phyloP scores from a whole-genome alignment of 2,888 invertebrate genomes.

The Parnassius mnemosyne region DNA sequence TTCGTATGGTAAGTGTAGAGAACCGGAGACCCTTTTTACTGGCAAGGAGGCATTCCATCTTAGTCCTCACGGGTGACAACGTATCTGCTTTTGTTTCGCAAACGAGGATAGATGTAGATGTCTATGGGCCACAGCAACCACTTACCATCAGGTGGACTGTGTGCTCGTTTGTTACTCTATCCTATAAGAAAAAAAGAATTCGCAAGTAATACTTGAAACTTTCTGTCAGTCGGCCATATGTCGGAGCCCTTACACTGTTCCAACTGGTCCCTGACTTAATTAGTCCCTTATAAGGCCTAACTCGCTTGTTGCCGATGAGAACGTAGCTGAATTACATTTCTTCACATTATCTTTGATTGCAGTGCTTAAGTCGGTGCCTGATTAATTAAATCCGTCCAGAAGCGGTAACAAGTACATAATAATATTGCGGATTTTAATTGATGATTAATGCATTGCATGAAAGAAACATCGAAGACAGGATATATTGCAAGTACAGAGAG shows the following conservation, averaged over 20 bases:
- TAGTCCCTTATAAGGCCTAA: conserved; percentile 27
- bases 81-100: too few species aligned
- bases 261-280: conserved; percentile 27
- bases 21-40: too few species aligned
- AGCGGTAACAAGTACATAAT: conserved; percentile 10
- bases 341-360: conserved; percentile 24
- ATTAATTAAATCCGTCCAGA: conserved; percentile 18
- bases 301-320: conserved; percentile 16
- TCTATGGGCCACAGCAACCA: too few species aligned
- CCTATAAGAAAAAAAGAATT: too few species aligned
- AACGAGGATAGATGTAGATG: too few species aligned
- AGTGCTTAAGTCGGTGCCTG: conserved; percentile 20
- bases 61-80: too few species aligned
- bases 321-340: conserved; percentile 21
- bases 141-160: too few species aligned
- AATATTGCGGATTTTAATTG: conserved; percentile 13
- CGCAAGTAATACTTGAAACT: too few species aligned
- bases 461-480: neutral
- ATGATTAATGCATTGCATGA: conserved; percentile 1
- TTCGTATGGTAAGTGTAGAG: too few species aligned
- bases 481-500: too few species aligned
- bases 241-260: conserved; percentile 12
- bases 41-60: too few species aligned
- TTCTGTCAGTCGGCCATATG: conserved; percentile 16
- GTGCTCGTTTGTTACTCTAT: too few species aligned